phyloP scores from a whole-genome alignment of 2,888 invertebrate species.

The Epirrhoe alternata region DNA sequence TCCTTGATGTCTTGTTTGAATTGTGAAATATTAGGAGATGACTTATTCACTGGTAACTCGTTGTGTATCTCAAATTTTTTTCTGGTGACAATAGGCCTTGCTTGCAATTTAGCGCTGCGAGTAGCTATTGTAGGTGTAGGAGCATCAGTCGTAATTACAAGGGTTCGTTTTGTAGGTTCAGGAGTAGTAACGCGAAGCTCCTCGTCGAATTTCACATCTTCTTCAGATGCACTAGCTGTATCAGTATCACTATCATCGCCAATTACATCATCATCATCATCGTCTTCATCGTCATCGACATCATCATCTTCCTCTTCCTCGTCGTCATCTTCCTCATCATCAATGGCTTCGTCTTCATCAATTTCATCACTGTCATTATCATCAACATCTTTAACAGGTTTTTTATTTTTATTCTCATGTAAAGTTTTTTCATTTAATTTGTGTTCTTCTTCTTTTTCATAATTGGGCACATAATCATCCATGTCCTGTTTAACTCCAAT shows the following conservation, averaged over 20 bases:
- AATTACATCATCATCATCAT: slow-evolving; percentile 41
- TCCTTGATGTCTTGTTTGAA: slow-evolving; percentile 78
- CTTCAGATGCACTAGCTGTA: slow-evolving; percentile 35
- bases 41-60: slow-evolving; percentile 68
- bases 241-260: slow-evolving; percentile 46
- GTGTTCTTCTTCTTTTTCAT: slow-evolving; percentile 64
- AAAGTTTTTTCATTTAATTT: slow-evolving; percentile 42
- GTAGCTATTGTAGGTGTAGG: slow-evolving; percentile 61
- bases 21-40: slow-evolving; percentile 68
- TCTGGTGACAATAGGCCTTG: slow-evolving; percentile 63
- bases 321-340: slow-evolving; percentile 48
- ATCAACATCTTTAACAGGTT: slow-evolving; percentile 45
- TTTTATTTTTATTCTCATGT: slow-evolving; percentile 39
- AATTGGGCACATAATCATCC: slow-evolving; percentile 71
- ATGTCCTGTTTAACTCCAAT: slow-evolving; percentile 71
- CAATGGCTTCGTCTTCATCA: slow-evolving; percentile 44
- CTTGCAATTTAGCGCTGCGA: slow-evolving; percentile 49
- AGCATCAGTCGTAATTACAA: slow-evolving; percentile 66
- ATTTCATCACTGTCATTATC: slow-evolving; percentile 44
- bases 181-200: slow-evolving; percentile 56
- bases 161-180: slow-evolving; percentile 66
- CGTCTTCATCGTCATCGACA: slow-evolving; percentile 44
- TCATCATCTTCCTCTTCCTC: slow-evolving; percentile 48
- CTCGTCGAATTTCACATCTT: slow-evolving; percentile 43
- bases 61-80: slow-evolving; percentile 77